Evolutionary conservation across 2,797 vertebrate species (phyloP).

Genomic region (Acrossocheilus fasciatus): DNA sequence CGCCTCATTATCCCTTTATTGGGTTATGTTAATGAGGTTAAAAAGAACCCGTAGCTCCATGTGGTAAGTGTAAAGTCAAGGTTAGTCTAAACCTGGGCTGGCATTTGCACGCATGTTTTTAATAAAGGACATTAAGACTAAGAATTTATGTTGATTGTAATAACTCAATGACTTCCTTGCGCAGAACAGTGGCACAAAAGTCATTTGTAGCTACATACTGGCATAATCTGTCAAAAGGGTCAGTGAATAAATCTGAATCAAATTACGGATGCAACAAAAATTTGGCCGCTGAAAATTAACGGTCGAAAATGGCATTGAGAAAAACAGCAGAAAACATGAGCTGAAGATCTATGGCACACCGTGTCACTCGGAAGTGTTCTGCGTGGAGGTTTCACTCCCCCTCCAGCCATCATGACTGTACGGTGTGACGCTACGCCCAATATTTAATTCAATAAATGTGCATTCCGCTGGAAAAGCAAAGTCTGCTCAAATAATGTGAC

Average conservation of each 20-base stretch:
- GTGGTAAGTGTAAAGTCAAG: background rate
- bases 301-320: no score
- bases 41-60: slow-evolving; percentile 13
- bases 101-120: background rate
- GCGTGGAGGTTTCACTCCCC: no score
- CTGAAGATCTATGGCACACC: no score
- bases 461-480: no score
- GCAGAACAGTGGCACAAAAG: background rate
- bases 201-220: background rate
- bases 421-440: no score
- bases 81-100: background rate
- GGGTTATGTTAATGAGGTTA: slow-evolving; percentile 62
- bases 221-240: background rate
- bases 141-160: background rate
- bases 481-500: no score
- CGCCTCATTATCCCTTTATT: slow-evolving; percentile 69
- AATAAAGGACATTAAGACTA: background rate
- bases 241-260: background rate
- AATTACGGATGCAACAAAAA: background rate
- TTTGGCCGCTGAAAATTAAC: no score
- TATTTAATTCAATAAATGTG: no score
- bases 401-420: no score
- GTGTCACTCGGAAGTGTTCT: no score
- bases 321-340: no score
- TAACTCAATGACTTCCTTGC: background rate